Evolutionary conservation across 2,888 invertebrate species (phyloP).

Genomic region (Caenorhabditis imperialis): DNA sequence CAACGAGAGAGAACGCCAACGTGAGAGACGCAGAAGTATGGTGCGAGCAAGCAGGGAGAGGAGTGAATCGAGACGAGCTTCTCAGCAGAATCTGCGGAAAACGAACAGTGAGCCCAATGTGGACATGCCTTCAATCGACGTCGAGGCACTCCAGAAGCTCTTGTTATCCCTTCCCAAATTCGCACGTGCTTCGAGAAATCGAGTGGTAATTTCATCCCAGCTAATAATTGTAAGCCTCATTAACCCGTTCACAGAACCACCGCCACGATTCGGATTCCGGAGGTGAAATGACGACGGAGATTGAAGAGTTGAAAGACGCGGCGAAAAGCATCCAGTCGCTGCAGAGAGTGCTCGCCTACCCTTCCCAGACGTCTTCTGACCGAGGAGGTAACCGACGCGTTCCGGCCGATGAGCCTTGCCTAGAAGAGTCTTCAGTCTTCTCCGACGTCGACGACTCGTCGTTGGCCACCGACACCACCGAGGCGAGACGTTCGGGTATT

Average conservation of each 20-base stretch:
- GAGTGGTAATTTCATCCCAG: background rate
- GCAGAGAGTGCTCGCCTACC: slow-evolving; percentile 68
- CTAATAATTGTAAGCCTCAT: background rate
- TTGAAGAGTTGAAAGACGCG: slow-evolving; percentile 75
- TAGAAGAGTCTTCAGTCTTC: slow-evolving; percentile 52
- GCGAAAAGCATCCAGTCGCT: slow-evolving; percentile 75
- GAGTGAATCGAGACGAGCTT: slow-evolving; percentile 55
- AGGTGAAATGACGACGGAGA: slow-evolving; percentile 70
- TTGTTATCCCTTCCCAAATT: slow-evolving; percentile 59
- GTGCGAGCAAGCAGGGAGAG: slow-evolving; percentile 60
- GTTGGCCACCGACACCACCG: slow-evolving; percentile 48
- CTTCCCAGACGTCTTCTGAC: slow-evolving; percentile 60
- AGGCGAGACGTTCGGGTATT: slow-evolving; percentile 67
- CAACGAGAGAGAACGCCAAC: slow-evolving; percentile 54
- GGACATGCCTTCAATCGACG: slow-evolving; percentile 63
- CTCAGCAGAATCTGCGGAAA: slow-evolving; percentile 62
- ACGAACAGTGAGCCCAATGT: slow-evolving; percentile 74
- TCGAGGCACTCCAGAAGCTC: slow-evolving; percentile 64
- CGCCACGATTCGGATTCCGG: slow-evolving; percentile 59
- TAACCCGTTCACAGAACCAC: slow-evolving; percentile 22
- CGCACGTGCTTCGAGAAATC: slow-evolving; percentile 23
- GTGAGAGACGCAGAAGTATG: slow-evolving; percentile 58
- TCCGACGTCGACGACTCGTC: slow-evolving; percentile 57
- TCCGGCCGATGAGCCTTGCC: slow-evolving; percentile 3
- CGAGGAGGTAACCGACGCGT: slow-evolving; percentile 49